These are phyloP conservation scores for Mamestra configurata DNA, from an alignment of 1,140 invertebrate species.

Conservation along the genomic window DNA sequence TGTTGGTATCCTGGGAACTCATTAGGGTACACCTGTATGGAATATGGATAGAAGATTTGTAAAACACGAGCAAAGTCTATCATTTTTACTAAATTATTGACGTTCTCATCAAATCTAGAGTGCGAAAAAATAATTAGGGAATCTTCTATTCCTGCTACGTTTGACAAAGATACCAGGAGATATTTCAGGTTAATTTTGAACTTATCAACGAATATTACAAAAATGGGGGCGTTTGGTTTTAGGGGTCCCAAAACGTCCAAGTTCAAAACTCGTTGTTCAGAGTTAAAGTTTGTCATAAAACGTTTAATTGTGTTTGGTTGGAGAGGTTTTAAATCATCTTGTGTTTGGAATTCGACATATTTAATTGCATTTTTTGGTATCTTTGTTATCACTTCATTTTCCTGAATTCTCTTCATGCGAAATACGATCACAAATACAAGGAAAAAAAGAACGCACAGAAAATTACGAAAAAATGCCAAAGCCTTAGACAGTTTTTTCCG, in stretches of 20 bases:
- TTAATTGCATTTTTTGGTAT: conserved; percentile 46
- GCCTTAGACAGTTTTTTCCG: not conserved
- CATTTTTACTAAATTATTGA: conserved; percentile 61
- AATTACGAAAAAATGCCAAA: conserved; percentile 18
- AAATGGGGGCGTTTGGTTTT: conserved; percentile 57
- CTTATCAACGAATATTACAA: conserved; percentile 65
- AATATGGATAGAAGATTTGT: conserved; percentile 75
- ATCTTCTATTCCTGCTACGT: conserved; percentile 66
- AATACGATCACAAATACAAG: conserved; percentile 23
- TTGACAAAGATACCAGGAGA: conserved; percentile 64
- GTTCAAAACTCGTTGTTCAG: conserved; percentile 64
- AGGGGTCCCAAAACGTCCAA: conserved; percentile 60
- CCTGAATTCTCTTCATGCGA: conserved; percentile 27
- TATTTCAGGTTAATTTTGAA: conserved; percentile 60
- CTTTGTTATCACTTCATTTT: conserved; percentile 9
- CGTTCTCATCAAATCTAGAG: conserved; percentile 61
- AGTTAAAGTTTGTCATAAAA: conserved; percentile 58
- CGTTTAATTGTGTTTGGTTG: conserved; percentile 45
- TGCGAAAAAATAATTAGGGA: conserved; percentile 72
- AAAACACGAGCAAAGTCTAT: conserved; percentile 71
- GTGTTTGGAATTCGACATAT: conserved; percentile 43
- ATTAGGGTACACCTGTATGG: conserved; percentile 64
- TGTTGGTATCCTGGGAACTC: conserved; percentile 65
- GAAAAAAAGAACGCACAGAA: conserved; percentile 36
- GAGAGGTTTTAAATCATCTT: not conserved